A percentile compares a stretch with the other conserved stretches of the same genome.
Evolutionary conservation across 37 sponge, comb jelly and placozoan species (phyloP).

Genomic region (Axinella damicornis): DNA sequence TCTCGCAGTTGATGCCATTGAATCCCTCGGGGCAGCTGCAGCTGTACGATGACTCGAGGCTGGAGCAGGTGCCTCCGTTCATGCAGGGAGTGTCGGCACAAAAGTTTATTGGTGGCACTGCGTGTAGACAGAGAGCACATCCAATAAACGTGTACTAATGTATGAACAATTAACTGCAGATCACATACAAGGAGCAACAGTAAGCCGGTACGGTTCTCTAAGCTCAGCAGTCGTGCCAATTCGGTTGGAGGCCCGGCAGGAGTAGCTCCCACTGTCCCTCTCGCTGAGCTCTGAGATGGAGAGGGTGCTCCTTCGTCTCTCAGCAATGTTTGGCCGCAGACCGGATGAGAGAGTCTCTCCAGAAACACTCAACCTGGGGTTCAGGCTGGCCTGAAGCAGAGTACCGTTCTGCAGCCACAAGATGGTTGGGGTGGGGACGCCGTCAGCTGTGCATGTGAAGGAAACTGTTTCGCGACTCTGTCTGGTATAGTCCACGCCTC

Average conservation of each 20-base stretch:
- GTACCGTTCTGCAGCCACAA: conserved; percentile 33
- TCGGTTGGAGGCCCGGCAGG: conserved; percentile 9
- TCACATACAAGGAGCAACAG: neutral
- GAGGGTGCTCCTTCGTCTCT: conserved; percentile 15
- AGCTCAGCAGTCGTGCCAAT: conserved; percentile 4
- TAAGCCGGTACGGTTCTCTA: neutral
- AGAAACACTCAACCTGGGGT: neutral
- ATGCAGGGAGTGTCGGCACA: conserved; percentile 27
- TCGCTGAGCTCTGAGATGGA: conserved; percentile 8
- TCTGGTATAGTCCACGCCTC: neutral
- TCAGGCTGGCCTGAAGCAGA: neutral
- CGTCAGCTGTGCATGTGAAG: conserved; percentile 42
- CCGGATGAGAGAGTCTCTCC: neutral
- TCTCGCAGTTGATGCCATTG: conserved; percentile 31
- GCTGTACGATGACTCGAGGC: neutral
- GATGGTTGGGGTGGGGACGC: conserved; percentile 38
- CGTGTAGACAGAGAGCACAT: no score
- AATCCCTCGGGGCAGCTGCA: conserved; percentile 30
- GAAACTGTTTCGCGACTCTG: neutral
- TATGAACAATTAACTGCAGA: no score
- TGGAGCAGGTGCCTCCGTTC: conserved; percentile 44
- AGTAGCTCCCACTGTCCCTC: conserved; percentile 26
- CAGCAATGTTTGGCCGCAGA: conserved; percentile 5
- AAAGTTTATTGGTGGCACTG: neutral
- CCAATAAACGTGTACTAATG: no score